phyloP scores from a whole-genome alignment of 2,797 vertebrate species.

The Rhynchotus rufescens region DNA sequence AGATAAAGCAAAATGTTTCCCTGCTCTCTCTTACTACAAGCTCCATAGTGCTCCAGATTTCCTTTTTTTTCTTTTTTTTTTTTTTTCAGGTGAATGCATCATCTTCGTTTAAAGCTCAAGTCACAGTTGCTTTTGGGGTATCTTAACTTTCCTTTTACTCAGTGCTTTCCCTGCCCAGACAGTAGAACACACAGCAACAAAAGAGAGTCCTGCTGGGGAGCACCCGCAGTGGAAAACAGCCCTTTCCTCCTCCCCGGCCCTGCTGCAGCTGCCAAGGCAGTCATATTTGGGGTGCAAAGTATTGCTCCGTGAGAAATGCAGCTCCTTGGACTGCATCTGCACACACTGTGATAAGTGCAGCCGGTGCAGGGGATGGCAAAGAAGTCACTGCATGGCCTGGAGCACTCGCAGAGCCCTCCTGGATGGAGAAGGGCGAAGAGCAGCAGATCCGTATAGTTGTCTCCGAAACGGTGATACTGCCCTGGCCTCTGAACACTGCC shows the following conservation, averaged over 20 bases:
- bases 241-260: rapidly evolving
- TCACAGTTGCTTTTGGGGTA: neutral
- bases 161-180: neutral
- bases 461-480: neutral
- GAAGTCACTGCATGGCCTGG: rapidly evolving
- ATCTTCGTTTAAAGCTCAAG: neutral
- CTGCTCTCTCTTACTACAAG: neutral
- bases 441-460: neutral
- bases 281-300: neutral
- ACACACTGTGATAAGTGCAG: neutral
- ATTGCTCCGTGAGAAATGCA: neutral
- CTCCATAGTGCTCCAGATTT: neutral
- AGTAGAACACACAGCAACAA: neutral
- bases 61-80: neutral
- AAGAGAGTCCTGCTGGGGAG: neutral
- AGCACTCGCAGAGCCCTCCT: neutral
- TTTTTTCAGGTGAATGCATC: neutral
- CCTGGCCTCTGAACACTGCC: too few species aligned
- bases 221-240: neutral
- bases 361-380: neutral
- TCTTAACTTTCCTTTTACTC: neutral
- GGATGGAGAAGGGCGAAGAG: rapidly evolving
- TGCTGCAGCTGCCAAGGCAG: neutral
- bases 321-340: neutral
- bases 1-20: neutral